These are phyloP conservation scores for Hippocampus kuda DNA, from an alignment of 2,797 vertebrate species.

Conservation along the genomic window DNA sequence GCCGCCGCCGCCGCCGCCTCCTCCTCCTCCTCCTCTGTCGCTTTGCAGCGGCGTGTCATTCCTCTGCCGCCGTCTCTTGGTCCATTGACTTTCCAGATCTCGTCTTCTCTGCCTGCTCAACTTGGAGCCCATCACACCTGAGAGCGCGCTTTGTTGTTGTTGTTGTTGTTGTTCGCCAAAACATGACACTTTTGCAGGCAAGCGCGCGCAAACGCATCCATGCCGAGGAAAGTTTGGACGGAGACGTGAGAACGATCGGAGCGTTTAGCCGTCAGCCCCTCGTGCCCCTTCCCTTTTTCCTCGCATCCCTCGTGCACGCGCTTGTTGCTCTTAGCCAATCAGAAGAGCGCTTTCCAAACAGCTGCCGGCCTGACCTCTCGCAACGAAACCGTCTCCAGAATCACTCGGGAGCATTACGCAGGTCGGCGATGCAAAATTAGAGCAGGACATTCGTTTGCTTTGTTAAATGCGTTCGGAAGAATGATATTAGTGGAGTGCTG, in stretches of 20 bases:
- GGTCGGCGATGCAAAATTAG: neutral
- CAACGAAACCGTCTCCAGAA: neutral
- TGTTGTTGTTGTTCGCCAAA: constrained; percentile 28
- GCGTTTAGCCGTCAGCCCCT: neutral
- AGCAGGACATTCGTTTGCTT: too few relatives aligned
- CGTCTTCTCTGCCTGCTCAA: constrained; percentile 77
- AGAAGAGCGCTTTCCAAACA: neutral
- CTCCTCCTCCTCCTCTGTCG: constrained; percentile 26
- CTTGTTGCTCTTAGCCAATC: constrained; percentile 7
- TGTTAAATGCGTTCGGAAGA: too few relatives aligned
- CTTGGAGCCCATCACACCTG: constrained; percentile 74
- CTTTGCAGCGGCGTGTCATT: constrained; percentile 38
- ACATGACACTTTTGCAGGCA: constrained; percentile 42
- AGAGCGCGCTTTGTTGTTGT: constrained; percentile 25
- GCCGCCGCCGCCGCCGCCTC: neutral
- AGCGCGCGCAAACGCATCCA: constrained; percentile 1
- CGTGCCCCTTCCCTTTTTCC: neutral
- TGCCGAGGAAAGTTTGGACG: constrained; percentile 7
- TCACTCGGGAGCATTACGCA: neutral
- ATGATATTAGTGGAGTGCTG: too few relatives aligned
- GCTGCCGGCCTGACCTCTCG: neutral
- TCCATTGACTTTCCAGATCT: constrained; percentile 64
- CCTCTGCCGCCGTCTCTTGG: constrained; percentile 53
- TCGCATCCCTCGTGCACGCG: constrained; percentile 3
- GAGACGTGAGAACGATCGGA: neutral